These are phyloP conservation scores for Chunga burmeisteri DNA, from an alignment of 2,113 vertebrate genomes.

Conservation along the genomic window DNA sequence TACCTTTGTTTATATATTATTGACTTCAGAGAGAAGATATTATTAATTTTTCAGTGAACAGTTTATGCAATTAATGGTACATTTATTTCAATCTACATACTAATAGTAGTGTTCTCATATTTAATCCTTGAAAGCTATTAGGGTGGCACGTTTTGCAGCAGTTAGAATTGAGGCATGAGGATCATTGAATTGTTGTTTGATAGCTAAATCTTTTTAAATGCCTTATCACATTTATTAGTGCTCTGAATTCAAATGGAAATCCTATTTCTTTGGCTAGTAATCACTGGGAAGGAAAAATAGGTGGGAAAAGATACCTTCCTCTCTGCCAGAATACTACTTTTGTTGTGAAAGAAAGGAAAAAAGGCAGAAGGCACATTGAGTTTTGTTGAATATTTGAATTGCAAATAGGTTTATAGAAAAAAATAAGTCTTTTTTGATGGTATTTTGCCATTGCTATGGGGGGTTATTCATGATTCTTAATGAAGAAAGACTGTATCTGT, in stretches of 20 bases:
- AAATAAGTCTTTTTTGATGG: background rate
- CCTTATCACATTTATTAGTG: background rate
- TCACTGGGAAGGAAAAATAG: background rate
- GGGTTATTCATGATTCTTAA: background rate
- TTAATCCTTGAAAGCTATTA: background rate
- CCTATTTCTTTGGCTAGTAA: background rate
- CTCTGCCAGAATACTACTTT: background rate
- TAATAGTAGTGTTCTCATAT: background rate
- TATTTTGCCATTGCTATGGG: background rate
- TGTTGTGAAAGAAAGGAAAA: background rate
- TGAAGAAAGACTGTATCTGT: background rate
- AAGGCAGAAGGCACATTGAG: background rate
- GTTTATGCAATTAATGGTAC: background rate
- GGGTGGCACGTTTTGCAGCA: background rate
- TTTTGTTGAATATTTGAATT: background rate
- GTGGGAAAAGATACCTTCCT: background rate
- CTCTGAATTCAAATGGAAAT: background rate
- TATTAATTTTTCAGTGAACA: background rate
- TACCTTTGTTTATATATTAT: background rate
- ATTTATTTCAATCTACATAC: background rate
- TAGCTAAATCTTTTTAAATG: background rate
- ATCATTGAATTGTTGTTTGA: background rate
- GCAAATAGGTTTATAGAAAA: background rate
- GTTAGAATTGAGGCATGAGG: background rate
- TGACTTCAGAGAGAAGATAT: background rate